Base-by-base conservation (phyloP, 2,888 invertebrate genomes). In the Tuberolachnus salignus region DNA sequence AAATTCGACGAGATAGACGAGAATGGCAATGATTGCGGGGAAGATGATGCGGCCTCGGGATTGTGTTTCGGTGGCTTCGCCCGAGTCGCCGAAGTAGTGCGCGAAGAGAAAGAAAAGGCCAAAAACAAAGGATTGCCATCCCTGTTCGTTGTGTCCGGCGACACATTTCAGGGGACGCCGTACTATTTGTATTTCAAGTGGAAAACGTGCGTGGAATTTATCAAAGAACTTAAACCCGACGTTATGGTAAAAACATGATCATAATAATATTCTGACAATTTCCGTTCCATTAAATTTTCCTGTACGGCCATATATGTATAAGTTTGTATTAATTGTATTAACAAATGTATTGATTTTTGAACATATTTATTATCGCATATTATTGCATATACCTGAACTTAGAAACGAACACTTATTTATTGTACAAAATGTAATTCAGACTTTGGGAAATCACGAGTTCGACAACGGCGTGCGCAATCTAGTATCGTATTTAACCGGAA, bases 361-460 rank as follows among this genome's bases (percentile, higher is more conserved):
- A n/a, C n/a, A n/a, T n/a, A n/a, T n/a, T n/a, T n/a, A n/a, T n/a
- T n/a, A n/a, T n/a, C n/a, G n/a, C n/a, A n/a, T n/a, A n/a, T n/a
- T n/a, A n/a, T n/a, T n/a, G n/a, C n/a, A n/a, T n/a, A n/a, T n/a
- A n/a, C n/a, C n/a, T n/a, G n/a, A n/a, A n/a, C n/a, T n/a, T n/a
- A n/a, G n/a, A n/a, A n/a, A n/a, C n/a, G n/a, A n/a, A n/a, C n/a
- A n/a, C n/a, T n/a, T n/a, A n/a, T n/a, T n/a, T n/a, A n/a, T n/a
- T n/a, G n/a, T n/a, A n/a, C n/a, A n/a, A n/a, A n/a, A n/a, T n/a
- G 19, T 19, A 55, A 55, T 70, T 44, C 88, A 95, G 95, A 92
- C 92, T n/a, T 87, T 97, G 82, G 96, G 97, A 34, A 97, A 97
- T 84, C 97, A 97, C 85, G 96, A 97, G 86, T 94, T 97, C 84